phyloP scores from a whole-genome alignment of 2,888 invertebrate species.

The Agrilus mali region DNA sequence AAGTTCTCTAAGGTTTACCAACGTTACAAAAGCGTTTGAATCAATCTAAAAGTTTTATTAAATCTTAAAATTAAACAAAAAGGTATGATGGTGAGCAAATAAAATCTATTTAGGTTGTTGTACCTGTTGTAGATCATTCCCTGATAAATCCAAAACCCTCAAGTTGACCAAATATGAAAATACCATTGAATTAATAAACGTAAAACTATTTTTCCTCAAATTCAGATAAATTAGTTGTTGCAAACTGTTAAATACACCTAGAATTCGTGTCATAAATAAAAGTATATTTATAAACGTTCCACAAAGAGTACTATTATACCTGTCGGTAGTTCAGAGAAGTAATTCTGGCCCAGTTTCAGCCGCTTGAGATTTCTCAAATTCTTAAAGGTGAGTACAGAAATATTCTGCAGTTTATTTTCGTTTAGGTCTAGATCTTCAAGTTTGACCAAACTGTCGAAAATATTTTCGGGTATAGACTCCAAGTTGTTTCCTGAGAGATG shows the following conservation, averaged over 20 bases:
- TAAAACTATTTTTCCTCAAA: constrained; percentile 42
- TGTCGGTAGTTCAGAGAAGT: constrained; percentile 44
- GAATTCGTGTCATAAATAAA: constrained; percentile 12
- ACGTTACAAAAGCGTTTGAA: constrained; percentile 41
- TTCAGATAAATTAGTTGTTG: constrained; percentile 41
- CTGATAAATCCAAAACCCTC: constrained; percentile 41
- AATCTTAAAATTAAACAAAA: too few relatives aligned
- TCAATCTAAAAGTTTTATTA: constrained; percentile 34
- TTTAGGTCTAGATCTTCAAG: constrained; percentile 59
- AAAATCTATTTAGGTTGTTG: too few relatives aligned
- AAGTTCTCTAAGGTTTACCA: constrained; percentile 46
- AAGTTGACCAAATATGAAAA: constrained; percentile 40
- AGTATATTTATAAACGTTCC: not conserved
- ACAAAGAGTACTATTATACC: constrained; percentile 23
- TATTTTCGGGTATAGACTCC: constrained; percentile 40
- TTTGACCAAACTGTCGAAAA: constrained; percentile 43
- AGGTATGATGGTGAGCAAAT: too few relatives aligned
- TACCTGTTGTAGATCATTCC: constrained; percentile 40
- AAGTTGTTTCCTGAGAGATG: constrained; percentile 56
- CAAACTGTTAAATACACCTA: constrained; percentile 41
- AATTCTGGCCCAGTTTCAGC: constrained; percentile 58
- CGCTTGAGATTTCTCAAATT: constrained; percentile 44
- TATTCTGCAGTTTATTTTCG: constrained; percentile 47
- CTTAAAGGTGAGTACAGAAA: constrained; percentile 44
- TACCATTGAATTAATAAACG: constrained; percentile 35